phyloP scores from a whole-genome alignment of 1,140 invertebrate species.

The Octopus bimaculoides region DNA sequence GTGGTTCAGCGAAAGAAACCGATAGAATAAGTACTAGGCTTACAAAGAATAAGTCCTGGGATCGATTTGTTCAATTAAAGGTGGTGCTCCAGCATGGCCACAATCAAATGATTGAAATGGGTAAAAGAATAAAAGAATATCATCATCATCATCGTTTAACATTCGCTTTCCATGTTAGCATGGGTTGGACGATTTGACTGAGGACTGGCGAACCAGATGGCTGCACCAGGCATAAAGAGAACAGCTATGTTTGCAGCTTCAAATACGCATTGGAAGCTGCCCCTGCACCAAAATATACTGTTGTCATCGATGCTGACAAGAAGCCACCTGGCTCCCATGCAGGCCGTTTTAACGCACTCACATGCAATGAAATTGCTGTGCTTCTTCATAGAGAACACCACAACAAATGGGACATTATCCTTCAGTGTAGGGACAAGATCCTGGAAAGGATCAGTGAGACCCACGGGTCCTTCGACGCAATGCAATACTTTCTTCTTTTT shows the following conservation, averaged over 20 bases:
- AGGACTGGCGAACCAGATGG: too few relatives aligned
- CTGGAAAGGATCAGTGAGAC: background rate
- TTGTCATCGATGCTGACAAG: background rate
- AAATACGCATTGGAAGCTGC: background rate
- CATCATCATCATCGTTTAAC: too few relatives aligned
- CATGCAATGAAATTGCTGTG: background rate
- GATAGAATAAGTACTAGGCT: too few relatives aligned
- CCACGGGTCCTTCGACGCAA: background rate
- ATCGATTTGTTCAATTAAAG: too few relatives aligned
- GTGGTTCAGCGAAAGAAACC: too few relatives aligned
- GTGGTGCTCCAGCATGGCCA: too few relatives aligned
- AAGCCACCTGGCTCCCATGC: background rate
- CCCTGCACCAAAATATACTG: background rate
- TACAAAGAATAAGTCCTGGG: too few relatives aligned
- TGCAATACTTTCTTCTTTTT: too few relatives aligned
- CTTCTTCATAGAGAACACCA: background rate
- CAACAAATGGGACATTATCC: background rate
- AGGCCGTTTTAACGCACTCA: background rate
- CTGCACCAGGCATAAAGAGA: background rate
- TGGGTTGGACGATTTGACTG: too few relatives aligned
- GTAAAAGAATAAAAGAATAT: too few relatives aligned
- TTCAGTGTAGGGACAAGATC: background rate
- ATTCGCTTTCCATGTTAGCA: too few relatives aligned
- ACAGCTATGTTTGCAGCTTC: background rate
- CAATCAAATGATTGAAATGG: too few relatives aligned